These are phyloP conservation scores for Acanthosepion lycidas DNA, from an alignment of 2,888 invertebrate genomes.

Conservation along the genomic window DNA sequence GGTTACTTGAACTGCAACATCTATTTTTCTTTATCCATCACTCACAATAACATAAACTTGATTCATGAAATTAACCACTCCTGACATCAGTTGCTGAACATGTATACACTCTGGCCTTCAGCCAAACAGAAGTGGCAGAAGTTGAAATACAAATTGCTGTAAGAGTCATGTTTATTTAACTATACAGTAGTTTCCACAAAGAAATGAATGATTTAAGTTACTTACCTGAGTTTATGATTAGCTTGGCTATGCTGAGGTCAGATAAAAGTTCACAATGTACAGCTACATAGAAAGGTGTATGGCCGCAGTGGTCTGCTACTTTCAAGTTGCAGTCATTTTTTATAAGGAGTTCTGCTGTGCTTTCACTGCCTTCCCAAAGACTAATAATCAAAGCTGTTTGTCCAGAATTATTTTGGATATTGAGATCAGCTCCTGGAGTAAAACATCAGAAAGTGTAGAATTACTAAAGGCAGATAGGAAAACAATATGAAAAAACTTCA, in stretches of 20 bases:
- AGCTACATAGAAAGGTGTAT: conserved; percentile 54
- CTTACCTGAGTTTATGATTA: not conserved
- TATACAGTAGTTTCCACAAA: no score
- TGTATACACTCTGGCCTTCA: no score
- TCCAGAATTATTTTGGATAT: conserved; percentile 52
- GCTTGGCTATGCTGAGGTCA: not conserved
- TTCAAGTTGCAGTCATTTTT: conserved; percentile 57
- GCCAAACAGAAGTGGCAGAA: no score
- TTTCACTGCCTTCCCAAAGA: conserved; percentile 55
- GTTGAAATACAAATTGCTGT: no score
- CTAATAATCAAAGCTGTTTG: conserved; percentile 55
- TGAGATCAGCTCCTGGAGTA: conserved; percentile 52
- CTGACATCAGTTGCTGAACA: no score
- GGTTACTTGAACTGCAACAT: no score
- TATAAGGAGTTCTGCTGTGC: conserved; percentile 53
- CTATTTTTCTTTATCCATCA: no score
- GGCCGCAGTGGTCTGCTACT: conserved; percentile 53
- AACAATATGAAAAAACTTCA: no score
- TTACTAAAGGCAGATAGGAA: no score
- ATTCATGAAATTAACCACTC: no score
- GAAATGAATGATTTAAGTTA: not conserved
- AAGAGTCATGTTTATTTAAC: no score
- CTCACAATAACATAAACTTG: no score
- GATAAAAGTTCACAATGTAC: conserved; percentile 47
- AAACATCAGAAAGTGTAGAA: not conserved